These are phyloP conservation scores for Calosoma granatense DNA, from an alignment of 1,140 invertebrate genomes.

Conservation along the genomic window DNA sequence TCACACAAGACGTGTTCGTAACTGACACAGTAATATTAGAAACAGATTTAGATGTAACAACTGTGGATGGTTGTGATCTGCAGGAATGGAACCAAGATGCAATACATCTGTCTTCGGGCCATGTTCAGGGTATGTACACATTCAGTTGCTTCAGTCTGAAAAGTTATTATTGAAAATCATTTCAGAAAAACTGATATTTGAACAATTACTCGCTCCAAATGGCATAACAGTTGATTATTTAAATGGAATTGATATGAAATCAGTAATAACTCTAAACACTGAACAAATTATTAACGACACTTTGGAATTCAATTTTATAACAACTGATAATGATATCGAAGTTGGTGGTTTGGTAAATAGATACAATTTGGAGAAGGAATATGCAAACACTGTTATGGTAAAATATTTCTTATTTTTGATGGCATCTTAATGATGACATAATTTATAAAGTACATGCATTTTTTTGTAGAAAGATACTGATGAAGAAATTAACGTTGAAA, in stretches of 20 bases:
- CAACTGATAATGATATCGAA: slow-evolving; percentile 17
- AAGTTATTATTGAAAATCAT: not conserved
- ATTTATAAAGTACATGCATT: no score
- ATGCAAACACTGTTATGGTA: slow-evolving; percentile 26
- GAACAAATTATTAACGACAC: slow-evolving; percentile 22
- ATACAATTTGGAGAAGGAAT: slow-evolving; percentile 22
- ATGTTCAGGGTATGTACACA: no score
- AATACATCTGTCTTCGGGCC: no score
- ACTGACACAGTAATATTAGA: slow-evolving; percentile 21
- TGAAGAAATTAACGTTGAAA: slow-evolving; percentile 22
- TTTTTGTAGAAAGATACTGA: slow-evolving; percentile 18
- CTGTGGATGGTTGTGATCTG: slow-evolving; percentile 21
- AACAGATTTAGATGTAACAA: slow-evolving; percentile 20
- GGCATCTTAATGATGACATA: not conserved
- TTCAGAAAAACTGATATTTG: not conserved
- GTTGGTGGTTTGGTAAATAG: slow-evolving; percentile 26
- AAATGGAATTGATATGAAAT: slow-evolving; percentile 24
- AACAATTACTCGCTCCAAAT: not conserved
- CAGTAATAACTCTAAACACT: slow-evolving; percentile 22
- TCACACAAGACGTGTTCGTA: slow-evolving; percentile 19
- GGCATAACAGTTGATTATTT: slow-evolving; percentile 21
- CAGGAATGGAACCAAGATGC: slow-evolving; percentile 21
- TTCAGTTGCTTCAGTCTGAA: no score
- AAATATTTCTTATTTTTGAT: slow-evolving; percentile 8
- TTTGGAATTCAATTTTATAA: slow-evolving; percentile 12